A percentile compares a stretch with the other conserved stretches of the same genome.
phyloP scores from a whole-genome alignment of 2,113 vertebrate species.

The Aspiorhynchus laticeps region DNA sequence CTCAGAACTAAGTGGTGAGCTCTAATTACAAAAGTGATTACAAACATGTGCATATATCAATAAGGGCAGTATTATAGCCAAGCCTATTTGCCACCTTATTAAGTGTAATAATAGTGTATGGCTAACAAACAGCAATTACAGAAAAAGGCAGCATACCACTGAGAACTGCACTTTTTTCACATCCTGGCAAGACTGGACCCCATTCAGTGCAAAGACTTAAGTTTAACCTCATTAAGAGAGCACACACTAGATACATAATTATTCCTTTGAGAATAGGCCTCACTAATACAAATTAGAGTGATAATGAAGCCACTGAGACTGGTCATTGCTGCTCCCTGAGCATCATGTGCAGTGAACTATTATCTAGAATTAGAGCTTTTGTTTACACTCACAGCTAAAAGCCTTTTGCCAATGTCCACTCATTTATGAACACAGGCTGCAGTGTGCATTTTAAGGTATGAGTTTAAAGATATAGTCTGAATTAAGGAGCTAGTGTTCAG shows the following conservation, averaged over 20 bases:
- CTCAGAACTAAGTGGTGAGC: not conserved
- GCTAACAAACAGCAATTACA: slow-evolving; percentile 52
- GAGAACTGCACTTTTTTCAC: slow-evolving; percentile 58
- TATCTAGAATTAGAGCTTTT: slow-evolving; percentile 75
- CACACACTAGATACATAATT: slow-evolving; percentile 80
- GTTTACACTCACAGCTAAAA: slow-evolving; percentile 74
- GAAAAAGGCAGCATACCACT: slow-evolving; percentile 53
- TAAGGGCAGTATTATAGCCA: not conserved
- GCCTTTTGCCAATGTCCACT: slow-evolving; percentile 66
- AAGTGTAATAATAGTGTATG: slow-evolving; percentile 7
- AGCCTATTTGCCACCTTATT: slow-evolving; percentile 34
- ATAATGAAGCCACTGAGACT: slow-evolving; percentile 83
- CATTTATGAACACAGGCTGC: slow-evolving; percentile 28
- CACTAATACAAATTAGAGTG: slow-evolving; percentile 81
- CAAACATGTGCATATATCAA: slow-evolving; percentile 13
- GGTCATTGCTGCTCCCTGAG: slow-evolving; percentile 75
- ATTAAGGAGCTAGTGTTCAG: slow-evolving; percentile 38
- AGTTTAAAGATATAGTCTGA: not conserved
- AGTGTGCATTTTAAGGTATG: not conserved
- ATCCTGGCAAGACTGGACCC: slow-evolving; percentile 66
- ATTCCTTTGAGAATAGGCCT: slow-evolving; percentile 78
- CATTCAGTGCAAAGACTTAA: slow-evolving; percentile 72
- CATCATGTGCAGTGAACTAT: slow-evolving; percentile 70
- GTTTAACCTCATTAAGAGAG: slow-evolving; percentile 80
- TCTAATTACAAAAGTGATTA: slow-evolving; percentile 27